Base-by-base conservation (phyloP, 1,140 invertebrate species). In the Ditylenchus dipsaci region DNA sequence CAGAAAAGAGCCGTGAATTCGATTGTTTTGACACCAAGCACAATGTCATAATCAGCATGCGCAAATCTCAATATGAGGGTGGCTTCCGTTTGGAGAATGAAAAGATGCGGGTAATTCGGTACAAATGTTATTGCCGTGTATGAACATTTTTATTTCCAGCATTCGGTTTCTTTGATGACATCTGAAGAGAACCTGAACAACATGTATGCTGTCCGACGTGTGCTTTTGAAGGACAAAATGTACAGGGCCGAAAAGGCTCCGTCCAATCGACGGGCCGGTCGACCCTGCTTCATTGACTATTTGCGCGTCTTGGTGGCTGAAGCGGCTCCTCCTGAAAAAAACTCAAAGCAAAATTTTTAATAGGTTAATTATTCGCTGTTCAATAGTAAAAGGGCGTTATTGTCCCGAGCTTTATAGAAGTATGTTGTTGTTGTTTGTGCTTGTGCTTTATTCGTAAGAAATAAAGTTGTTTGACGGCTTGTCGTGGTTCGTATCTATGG, bases 131-230 rank as follows among this genome's bases (percentile, higher is more conserved):
- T 53, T 17, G 3, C 23, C 49, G 3, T 5, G 33, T 5, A 38
- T 38, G n/a, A 53, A 61, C 29, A 5, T 43, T 56, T 49, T 60
- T 30, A 15, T 30, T 74, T 71, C 23, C 1, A 71, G 69, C 69
- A 71, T 43, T 42, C 57, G 15, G 0, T 71, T 29, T 56, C 57
- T 21, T 43, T 71, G 38, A 72, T 73, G 67, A 71, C 69, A 42
- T 71, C 69, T 23, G 69, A 71, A 47, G 69, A 71, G 29, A 71
- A 71, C 21, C 21, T 71, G 23, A 33, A 63, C 13, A 71, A 71
- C 63, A 43, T 71, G 17, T 71, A 71, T 33, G 38, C 11, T 19
- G 68, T 73, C 3, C 71, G 69, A 15, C 56, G 53, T 21, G 26
- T 49, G 21, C 29, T 71, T 38, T 42, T 71, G 23, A 53, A 38